Conservation (phyloP, 2,797 vertebrate genomes). For the Myotis planiceps region DNA sequence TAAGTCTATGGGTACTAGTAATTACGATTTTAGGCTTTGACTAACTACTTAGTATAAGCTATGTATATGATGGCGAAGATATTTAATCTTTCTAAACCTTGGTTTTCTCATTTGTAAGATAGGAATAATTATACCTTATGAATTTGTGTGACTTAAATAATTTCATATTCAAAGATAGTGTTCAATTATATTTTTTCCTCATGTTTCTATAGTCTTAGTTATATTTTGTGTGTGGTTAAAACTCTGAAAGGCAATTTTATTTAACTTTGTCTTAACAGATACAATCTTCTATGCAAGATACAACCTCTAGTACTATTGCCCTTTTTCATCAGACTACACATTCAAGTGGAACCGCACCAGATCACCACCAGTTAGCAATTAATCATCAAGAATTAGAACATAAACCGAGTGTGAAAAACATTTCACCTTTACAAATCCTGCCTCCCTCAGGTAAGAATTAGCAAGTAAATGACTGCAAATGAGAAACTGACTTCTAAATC, state of each 20-base stretch:
- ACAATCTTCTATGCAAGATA: constrained; percentile 59
- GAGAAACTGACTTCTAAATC: background rate
- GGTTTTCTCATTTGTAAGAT: background rate
- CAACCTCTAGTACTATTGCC: background rate
- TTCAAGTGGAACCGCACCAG: constrained; percentile 48
- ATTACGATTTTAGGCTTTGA: background rate
- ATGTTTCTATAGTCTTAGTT: background rate
- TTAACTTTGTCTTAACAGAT: constrained; percentile 75
- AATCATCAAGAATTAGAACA: constrained; percentile 55
- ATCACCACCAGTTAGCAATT: background rate
- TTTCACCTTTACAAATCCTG: constrained; percentile 73
- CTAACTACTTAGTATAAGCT: background rate
- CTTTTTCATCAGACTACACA: constrained; percentile 62
- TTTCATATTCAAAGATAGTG: background rate
- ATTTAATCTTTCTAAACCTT: background rate
- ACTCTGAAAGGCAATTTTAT: constrained; percentile 40
- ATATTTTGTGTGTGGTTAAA: constrained; percentile 10
- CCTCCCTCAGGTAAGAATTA: constrained; percentile 86
- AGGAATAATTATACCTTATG: background rate
- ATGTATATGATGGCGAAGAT: background rate
- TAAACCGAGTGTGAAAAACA: constrained; percentile 32
- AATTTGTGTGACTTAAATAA: constrained; percentile 24
- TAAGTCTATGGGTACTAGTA: background rate
- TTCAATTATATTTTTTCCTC: background rate
- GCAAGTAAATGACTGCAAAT: background rate